Percentiles rank a stretch among this genome's conserved stretches.
Evolutionary conservation across 2,888 invertebrate genomes (phyloP).

Genomic region (Encarsia formosa): DNA sequence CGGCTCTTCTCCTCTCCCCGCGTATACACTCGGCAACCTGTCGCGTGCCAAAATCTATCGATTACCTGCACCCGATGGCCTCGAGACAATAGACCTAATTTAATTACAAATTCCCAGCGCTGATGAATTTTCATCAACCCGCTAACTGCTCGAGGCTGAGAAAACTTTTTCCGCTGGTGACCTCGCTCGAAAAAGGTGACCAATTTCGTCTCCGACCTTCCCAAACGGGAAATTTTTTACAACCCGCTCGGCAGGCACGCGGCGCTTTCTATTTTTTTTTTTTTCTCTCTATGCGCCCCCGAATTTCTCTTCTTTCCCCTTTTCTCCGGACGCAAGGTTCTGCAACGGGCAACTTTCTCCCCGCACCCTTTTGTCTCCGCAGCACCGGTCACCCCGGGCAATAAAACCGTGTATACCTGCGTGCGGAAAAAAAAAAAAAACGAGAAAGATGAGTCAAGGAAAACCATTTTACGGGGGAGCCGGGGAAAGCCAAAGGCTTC

Average conservation of each 20-base stretch:
- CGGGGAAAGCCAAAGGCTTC: constrained; percentile 48
- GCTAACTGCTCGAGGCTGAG: neutral
- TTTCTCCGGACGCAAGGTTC: constrained; percentile 22
- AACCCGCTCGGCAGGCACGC: constrained; percentile 31
- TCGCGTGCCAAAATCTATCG: constrained; percentile 50
- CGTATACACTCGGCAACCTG: constrained; percentile 40
- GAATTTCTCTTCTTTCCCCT: constrained; percentile 14
- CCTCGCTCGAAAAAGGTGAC: neutral
- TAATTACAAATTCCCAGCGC: too few relatives aligned
- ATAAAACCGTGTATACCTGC: constrained; percentile 39
- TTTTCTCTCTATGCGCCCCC: constrained; percentile 8
- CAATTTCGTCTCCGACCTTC: neutral
- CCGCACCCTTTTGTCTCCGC: constrained; percentile 27
- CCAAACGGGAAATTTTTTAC: too few relatives aligned
- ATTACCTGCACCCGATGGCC: too few relatives aligned
- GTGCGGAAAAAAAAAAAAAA: constrained; percentile 25
- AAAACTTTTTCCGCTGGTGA: neutral
- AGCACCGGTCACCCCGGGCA: constrained; percentile 23
- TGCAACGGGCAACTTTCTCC: constrained; percentile 40
- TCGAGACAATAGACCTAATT: too few relatives aligned
- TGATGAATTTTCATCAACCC: neutral
- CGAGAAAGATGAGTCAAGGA: constrained; percentile 19
- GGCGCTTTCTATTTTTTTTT: constrained; percentile 31
- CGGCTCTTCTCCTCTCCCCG: constrained; percentile 18
- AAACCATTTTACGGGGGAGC: constrained; percentile 32